Base-by-base conservation (phyloP, 2,113 vertebrate species). In the Alethe castanea region DNA sequence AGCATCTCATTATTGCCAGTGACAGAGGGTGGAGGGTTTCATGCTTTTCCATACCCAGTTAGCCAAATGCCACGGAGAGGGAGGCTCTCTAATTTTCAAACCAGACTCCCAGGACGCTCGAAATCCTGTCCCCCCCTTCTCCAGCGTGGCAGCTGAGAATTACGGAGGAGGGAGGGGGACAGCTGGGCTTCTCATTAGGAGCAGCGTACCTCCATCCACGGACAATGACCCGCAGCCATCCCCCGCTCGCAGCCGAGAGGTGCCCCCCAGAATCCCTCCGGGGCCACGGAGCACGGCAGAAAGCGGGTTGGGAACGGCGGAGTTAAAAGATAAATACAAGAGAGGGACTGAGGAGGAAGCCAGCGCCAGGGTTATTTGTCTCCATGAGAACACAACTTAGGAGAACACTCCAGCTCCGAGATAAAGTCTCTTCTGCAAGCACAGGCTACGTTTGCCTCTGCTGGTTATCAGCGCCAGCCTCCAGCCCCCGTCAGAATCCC, bases 111-210 rank as follows among this genome's bases (percentile, higher is more conserved):
- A 56, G 71, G 85, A 88, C 88, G 35, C n/a, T 40, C 4, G 1
- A 74, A 94, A 89, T 36, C 81, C 94, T 36, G 79, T 90, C 71
- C 81, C 79, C 79, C 22, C 25, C 23, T 76, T 79, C 79, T 52
- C 71, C 60, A 5, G 8, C 12, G 29, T 35, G 48, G 93, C 94
- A 97, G 94, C 93, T 95, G 90, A 92, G 88, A 86, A 93, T 78
- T 29, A 83, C 15, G 72, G 85, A 92, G 84, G 35, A 96, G 79
- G 24, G 50, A 96, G 79, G 20, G 45, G 56, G 74, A 96, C 94
- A 97, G 94, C 90, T 96, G 95, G 90, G 71, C 85, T 92, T 62
- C 93, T 93, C 93, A 93, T 90, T 73, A 96, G 67, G 15, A 73
- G 79, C 47, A 22, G 29, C 0, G 5, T 1, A 42, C 44, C 65